Conservation (phyloP, 2,888 invertebrate genomes). For the Mimachlamys varia region DNA sequence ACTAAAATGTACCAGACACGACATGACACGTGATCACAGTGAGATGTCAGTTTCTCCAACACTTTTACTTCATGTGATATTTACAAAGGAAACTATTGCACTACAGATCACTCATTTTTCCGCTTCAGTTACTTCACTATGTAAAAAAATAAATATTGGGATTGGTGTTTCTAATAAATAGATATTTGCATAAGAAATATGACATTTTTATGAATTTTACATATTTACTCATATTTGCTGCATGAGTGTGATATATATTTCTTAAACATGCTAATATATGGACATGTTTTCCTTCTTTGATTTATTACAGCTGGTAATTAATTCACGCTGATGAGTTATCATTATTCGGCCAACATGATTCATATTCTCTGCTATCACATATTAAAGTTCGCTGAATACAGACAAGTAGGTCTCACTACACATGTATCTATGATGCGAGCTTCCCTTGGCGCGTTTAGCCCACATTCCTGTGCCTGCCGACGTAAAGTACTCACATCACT, state of each 20-base stretch:
- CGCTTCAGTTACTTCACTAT: neutral
- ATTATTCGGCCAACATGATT: neutral
- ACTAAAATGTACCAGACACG: slow-evolving; percentile 27
- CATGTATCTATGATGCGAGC: neutral
- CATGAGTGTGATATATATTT: neutral
- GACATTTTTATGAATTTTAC: neutral
- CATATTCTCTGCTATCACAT: neutral
- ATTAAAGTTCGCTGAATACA: slow-evolving; percentile 15
- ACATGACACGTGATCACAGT: neutral
- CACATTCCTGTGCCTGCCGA: neutral
- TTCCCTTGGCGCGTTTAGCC: neutral
- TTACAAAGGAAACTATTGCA: neutral
- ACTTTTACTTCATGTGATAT: neutral
- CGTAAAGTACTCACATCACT: slow-evolving; percentile 15
- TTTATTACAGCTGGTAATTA: neutral
- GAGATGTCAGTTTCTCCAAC: neutral
- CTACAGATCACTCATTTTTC: neutral
- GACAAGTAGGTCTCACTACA: neutral
- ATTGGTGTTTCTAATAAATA: neutral
- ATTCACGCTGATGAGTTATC: neutral
- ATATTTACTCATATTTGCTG: neutral
- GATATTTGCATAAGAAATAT: neutral
- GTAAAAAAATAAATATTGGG: neutral
- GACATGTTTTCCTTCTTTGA: neutral
- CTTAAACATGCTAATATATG: neutral